Base-by-base conservation (phyloP, 2,888 invertebrate species). In the Cantharis flavilabris region DNA sequence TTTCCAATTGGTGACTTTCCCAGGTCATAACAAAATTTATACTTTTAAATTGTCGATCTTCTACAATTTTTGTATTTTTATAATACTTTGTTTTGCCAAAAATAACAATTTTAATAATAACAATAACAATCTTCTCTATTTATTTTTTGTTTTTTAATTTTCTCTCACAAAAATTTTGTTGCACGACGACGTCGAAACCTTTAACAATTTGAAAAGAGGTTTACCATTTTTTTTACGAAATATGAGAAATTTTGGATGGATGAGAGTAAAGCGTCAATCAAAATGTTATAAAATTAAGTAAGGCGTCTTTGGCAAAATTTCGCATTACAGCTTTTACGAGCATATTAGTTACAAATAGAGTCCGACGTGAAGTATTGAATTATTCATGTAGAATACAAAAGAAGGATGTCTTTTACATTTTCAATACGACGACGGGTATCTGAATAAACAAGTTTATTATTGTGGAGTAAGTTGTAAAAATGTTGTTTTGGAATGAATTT, bases 351-450 rank as follows among this genome's bases (percentile, higher is more conserved):
- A 49, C 49, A 49, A 49, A 49, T 49, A 49, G 49, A n/a, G 49
- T 49, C 49, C 49, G 49, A 49, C 49, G 49, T 49, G 49, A 49
- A 49, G 49, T 49, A 67, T 67, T 67, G 65, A 67, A 67, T 67
- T 67, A 67, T 67, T 67, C 65, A 67, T 67, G 18, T 20, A 13
- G n/a, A 67, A 67, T 67, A 67, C 26, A 67, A 67, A 67, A 67
- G 18, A 26, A 20, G 18, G 26, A 67, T 26, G 65, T 67, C 20
- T 67, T 49, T 49, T 67, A 26, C 65, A 67, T 67, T 67, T 23
- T 67, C 65, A 23, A 67, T 67, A 67, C 20, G 65, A 67, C 20
- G 65, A 67, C 65, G 26, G 3, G 13, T 23, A 67, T 67, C 20
- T 67, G 23, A 67, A 67, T 67, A 67, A 67, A 67, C 26, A 67